These are phyloP conservation scores for Enteromius afrohamiltoni DNA, from an alignment of 2,797 vertebrate species.

Conservation along the genomic window DNA sequence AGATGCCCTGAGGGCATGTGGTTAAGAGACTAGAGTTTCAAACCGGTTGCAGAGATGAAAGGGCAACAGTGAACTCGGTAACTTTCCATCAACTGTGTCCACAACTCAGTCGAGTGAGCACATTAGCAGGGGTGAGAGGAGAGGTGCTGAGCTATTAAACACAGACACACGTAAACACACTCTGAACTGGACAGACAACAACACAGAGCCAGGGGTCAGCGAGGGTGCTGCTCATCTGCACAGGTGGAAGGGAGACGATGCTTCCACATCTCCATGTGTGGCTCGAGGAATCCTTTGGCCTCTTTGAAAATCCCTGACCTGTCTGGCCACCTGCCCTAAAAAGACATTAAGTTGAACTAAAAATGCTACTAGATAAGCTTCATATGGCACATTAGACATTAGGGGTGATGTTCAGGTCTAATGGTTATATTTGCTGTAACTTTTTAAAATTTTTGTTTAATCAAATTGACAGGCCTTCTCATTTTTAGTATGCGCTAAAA, in stretches of 20 bases:
- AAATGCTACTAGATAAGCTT: background rate
- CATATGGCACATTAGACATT: background rate
- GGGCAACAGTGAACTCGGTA: constrained; percentile 28
- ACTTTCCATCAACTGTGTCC: constrained; percentile 42
- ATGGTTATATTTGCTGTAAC: background rate
- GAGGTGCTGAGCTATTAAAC: constrained; percentile 35
- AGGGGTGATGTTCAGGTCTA: background rate
- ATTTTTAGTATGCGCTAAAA: background rate
- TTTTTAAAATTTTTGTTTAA: background rate
- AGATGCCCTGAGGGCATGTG: constrained; percentile 13
- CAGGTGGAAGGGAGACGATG: constrained; percentile 23
- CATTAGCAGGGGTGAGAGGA: constrained; percentile 20
- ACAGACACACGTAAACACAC: constrained; percentile 22
- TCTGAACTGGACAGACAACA: constrained; percentile 31
- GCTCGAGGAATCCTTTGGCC: background rate
- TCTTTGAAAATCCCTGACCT: background rate
- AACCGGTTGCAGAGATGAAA: constrained; percentile 34
- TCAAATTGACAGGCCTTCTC: background rate
- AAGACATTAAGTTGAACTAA: background rate
- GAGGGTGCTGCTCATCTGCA: constrained; percentile 26
- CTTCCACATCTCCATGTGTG: background rate
- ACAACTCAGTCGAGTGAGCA: constrained; percentile 31
- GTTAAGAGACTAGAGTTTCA: constrained; percentile 30
- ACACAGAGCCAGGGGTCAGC: constrained; percentile 29
- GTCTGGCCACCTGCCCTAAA: constrained; percentile 5